These are phyloP conservation scores for Lasioglossum baleicum DNA, from an alignment of 1,140 invertebrate genomes.

Conservation along the genomic window DNA sequence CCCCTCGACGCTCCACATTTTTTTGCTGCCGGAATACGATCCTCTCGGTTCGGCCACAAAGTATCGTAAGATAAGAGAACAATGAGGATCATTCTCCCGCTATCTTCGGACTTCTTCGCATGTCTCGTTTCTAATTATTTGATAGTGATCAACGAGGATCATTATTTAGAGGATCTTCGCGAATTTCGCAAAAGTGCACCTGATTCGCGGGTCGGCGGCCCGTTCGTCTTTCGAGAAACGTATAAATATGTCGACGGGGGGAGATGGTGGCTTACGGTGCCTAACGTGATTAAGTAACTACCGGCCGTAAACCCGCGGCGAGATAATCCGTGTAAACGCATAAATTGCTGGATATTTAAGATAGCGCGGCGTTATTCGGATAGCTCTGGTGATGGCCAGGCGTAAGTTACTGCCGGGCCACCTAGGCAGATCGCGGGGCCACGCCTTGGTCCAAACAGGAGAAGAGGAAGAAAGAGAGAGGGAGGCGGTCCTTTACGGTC, in stretches of 20 bases:
- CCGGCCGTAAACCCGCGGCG: slow-evolving; percentile 65
- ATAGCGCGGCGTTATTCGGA: slow-evolving; percentile 69
- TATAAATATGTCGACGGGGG: slow-evolving; percentile 5
- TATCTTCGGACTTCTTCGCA: too few species aligned
- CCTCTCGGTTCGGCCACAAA: too few species aligned
- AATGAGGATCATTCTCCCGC: too few species aligned
- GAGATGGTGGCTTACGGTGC: slow-evolving; percentile 35
- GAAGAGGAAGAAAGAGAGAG: too few species aligned
- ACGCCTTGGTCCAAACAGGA: slow-evolving; percentile 56
- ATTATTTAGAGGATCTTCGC: too few species aligned
- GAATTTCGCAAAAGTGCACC: too few species aligned
- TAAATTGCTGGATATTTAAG: slow-evolving; percentile 73
- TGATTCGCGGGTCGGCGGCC: neutral
- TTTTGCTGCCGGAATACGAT: too few species aligned
- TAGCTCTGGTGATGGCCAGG: slow-evolving; percentile 67
- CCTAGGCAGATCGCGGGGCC: slow-evolving; percentile 62
- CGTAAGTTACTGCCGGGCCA: slow-evolving; percentile 71
- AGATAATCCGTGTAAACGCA: slow-evolving; percentile 73
- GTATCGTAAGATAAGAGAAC: too few species aligned
- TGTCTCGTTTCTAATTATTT: too few species aligned
- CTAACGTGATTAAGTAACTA: slow-evolving; percentile 75
- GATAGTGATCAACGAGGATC: too few species aligned
- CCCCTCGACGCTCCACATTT: too few species aligned
- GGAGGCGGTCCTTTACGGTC: slow-evolving; percentile 46
- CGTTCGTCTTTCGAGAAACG: neutral